Base-by-base conservation (phyloP, 2,888 invertebrate genomes). In the Spisula subtruncata region DNA sequence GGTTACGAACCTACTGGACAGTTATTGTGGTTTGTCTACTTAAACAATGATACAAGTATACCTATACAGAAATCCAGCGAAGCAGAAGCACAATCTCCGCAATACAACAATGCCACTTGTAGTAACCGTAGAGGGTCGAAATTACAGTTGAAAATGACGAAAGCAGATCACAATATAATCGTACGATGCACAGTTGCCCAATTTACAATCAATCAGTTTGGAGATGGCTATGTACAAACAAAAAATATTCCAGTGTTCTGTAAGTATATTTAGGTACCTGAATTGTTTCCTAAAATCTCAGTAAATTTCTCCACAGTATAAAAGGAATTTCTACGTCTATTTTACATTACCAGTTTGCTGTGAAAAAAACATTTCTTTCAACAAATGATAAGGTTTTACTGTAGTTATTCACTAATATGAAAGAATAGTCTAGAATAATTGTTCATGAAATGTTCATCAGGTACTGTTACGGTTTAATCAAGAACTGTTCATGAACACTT, bases 141-240 rank as follows among this genome's bases (percentile, higher is more conserved):
- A 5, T 56, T 92, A 16, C 32, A 32, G 10, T 51, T 90, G 60
- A 85, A 54, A 14, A 89, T 92, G 90, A 82, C 60, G 6, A 56
- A 79, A 32, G 75, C 51, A 1, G 60, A 86, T 10, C 60, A 92
- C 54, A 46, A 75, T 0, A 54, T 88, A 0, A 41, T 92, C 2
- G 88, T 92, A 29, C 60, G 92, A 71, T 92, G 92, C 60, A 89
- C 86, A 35, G 83, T 88, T n/a, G 81, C 90, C 14, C 92, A 92
- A 48, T 86, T 48, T 35, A 81, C 29, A 0, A 48, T 25, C 18
- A 32, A 81, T 25, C 66, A 86, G 46, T 46, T 71, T 48, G 86
- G 86, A 29, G 86, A 86, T 66, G 86, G 81, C 10, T 46, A 86
- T 29, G n/a, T 4, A 48, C 86, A 86, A 29, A 86, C 86, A 81